A percentile compares a stretch with the other conserved stretches of the same genome.
phyloP scores from a whole-genome alignment of 1,140 invertebrate species.

The Drosophila subobscura region DNA sequence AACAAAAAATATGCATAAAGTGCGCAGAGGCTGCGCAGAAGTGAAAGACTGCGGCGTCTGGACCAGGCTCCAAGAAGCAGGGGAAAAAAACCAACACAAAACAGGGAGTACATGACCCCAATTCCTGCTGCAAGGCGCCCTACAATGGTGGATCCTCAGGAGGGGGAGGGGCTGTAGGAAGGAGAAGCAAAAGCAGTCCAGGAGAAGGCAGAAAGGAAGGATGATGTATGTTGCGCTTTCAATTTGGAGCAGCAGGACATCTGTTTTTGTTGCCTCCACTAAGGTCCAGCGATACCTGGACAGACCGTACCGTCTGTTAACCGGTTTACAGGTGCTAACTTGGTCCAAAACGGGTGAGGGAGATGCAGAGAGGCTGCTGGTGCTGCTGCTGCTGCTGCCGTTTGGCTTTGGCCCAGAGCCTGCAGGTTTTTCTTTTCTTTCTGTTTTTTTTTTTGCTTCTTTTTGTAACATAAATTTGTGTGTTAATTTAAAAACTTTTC shows the following conservation, averaged over 20 bases:
- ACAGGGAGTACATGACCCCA: slow-evolving; percentile 79
- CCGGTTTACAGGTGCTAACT: slow-evolving; percentile 80
- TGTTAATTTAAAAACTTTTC: slow-evolving; percentile 81
- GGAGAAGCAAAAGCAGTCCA: not conserved
- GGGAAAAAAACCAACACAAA: too few species aligned
- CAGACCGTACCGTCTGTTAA: slow-evolving; percentile 24
- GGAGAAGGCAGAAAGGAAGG: slow-evolving; percentile 40
- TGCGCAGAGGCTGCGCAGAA: not conserved
- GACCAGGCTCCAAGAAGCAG: slow-evolving; percentile 1
- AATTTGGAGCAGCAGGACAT: slow-evolving; percentile 83
- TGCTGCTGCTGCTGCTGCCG: slow-evolving; percentile 31
- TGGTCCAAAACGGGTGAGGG: slow-evolving; percentile 21
- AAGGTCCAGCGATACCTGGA: slow-evolving; percentile 20
- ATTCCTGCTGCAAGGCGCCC: slow-evolving; percentile 68
- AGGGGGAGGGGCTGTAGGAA: not conserved
- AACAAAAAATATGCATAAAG: slow-evolving; percentile 56
- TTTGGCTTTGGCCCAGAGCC: slow-evolving; percentile 69
- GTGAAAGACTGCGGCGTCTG: slow-evolving; percentile 24
- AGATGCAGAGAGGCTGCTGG: not conserved
- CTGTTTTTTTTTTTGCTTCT: slow-evolving; percentile 19
- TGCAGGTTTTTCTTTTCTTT: slow-evolving; percentile 63
- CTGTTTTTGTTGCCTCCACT: slow-evolving; percentile 55
- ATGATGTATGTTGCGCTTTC: slow-evolving; percentile 83
- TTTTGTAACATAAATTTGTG: slow-evolving; percentile 72
- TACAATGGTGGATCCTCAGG: slow-evolving; percentile 2